Base-by-base conservation (phyloP, 2,797 vertebrate species). In the Melanogrammus aeglefinus region DNA sequence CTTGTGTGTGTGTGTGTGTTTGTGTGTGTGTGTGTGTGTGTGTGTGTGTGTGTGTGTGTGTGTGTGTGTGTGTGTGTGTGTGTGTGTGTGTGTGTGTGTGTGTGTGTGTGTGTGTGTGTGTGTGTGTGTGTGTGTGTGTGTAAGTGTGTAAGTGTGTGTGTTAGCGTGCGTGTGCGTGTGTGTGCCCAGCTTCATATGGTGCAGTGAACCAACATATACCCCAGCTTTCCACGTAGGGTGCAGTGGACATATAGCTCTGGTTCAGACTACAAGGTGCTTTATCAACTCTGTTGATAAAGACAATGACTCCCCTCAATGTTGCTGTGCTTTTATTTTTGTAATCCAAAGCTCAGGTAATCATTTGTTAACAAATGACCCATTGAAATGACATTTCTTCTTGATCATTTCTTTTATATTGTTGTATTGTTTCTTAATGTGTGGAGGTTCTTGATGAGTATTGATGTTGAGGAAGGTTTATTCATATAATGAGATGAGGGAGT, bases 71-170 rank as follows among this genome's bases (percentile, higher is more conserved):
- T 21, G 51, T 21, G 51, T 21, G 51, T 41, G 27, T 18, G 74
- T 27, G 16, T 57, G 14, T 63, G 44, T 3, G 35, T 57, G 51
- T 29, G 63, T 57, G 44, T 76, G 44, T 76, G 51, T 57, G 51
- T 57, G 51, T 57, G 51, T 63, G 51, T 63, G 51, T 63, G 51
- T 63, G 51, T 63, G 51, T 63, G 51, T 63, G 51, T 63, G 51
- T 63, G 51, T 63, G 51, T 63, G 51, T 63, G 51, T 63, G 51
- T 63, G 51, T 63, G 51, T 63, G 51, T 63, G 51, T 63, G 51
- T 63, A 18, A 21, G 51, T 63, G 51, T 63, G 14, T 63, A 6
- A 9, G 38, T 38, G 38, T 38, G 38, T 38, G 38, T 38, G 38
- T 38, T 7, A 9, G 38, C 9, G 38, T 38, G 38, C 9, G 51